Percentiles rank a stretch among this genome's conserved stretches.
These are phyloP conservation scores for Oppia nitens DNA, from an alignment of 1,140 invertebrate genomes.

Conservation along the genomic window DNA sequence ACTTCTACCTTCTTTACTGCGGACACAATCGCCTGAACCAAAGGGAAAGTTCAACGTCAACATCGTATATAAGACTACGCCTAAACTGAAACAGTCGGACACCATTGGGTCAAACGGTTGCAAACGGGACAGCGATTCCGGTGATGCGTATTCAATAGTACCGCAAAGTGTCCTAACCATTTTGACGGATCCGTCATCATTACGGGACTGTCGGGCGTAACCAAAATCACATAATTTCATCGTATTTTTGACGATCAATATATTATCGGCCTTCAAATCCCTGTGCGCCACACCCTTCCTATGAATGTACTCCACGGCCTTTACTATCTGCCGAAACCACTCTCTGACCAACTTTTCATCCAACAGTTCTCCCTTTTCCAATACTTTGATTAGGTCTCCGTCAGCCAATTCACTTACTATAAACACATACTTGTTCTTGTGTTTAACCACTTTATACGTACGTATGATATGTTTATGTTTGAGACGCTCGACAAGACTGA, in stretches of 20 bases:
- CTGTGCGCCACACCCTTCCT: not conserved
- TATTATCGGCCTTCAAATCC: conserved; percentile 1
- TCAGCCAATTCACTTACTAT: conserved; percentile 46
- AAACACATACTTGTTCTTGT: conserved; percentile 1
- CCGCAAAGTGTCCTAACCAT: not conserved
- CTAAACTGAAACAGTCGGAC: not conserved
- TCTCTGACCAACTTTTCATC: not conserved
- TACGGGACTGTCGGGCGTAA: not conserved
- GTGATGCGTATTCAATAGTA: not conserved
- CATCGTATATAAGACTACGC: not conserved
- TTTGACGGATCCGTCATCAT: not conserved
- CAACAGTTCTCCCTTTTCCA: not conserved
- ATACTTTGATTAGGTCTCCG: conserved; percentile 36
- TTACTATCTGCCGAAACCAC: conserved; percentile 3
- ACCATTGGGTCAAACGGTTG: not conserved
- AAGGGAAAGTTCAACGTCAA: not conserved
- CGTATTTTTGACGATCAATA: not conserved
- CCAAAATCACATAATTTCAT: not conserved
- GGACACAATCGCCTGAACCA: not conserved
- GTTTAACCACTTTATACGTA: not conserved
- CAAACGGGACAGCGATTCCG: not conserved
- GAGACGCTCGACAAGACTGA: not conserved
- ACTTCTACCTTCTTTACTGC: not conserved
- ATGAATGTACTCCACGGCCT: conserved; percentile 8
- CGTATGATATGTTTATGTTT: not conserved